A percentile compares a stretch with the other conserved stretches of the same genome.
Conservation (phyloP, 2,797 vertebrate genomes). For the Poliocrania exsul region DNA sequence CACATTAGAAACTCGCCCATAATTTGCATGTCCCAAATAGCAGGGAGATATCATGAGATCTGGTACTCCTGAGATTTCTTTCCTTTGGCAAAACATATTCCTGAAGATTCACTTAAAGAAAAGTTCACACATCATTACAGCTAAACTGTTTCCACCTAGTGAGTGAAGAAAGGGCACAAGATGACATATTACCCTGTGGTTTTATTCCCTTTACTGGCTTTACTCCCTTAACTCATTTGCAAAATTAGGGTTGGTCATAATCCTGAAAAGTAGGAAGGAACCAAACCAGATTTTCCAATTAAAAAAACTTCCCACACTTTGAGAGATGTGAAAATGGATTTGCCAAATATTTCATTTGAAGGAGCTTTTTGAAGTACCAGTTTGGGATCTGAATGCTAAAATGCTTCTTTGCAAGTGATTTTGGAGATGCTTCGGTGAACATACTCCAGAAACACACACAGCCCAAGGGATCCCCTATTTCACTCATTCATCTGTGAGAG, state of each 20-base stretch:
- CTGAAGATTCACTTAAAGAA: conserved; percentile 33
- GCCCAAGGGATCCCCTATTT: neutral
- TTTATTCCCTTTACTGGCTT: conserved; percentile 14
- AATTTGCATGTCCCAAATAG: conserved; percentile 59
- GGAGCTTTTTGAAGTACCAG: conserved; percentile 3
- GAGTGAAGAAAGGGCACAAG: conserved; percentile 30
- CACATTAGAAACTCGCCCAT: conserved; percentile 29
- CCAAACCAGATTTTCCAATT: conserved; percentile 47
- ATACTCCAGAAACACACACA: neutral
- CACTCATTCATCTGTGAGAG: neutral
- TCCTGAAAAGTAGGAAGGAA: conserved; percentile 56
- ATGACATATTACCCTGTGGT: conserved; percentile 45
- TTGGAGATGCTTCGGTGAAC: neutral
- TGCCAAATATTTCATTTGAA: conserved; percentile 7
- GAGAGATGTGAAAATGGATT: conserved; percentile 27
- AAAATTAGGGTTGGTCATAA: conserved; percentile 62
- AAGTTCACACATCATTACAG: conserved; percentile 50
- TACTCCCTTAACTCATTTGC: conserved; percentile 55
- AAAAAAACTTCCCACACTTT: conserved; percentile 60
- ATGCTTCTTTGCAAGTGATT: neutral
- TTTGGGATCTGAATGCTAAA: neutral
- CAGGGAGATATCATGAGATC: conserved; percentile 50
- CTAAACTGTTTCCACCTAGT: neutral
- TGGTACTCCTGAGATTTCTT: conserved; percentile 39
- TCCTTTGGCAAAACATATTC: conserved; percentile 60